Evolutionary conservation across 2,113 vertebrate genomes (phyloP).

Genomic region (Tachysurus fulvidraco): DNA sequence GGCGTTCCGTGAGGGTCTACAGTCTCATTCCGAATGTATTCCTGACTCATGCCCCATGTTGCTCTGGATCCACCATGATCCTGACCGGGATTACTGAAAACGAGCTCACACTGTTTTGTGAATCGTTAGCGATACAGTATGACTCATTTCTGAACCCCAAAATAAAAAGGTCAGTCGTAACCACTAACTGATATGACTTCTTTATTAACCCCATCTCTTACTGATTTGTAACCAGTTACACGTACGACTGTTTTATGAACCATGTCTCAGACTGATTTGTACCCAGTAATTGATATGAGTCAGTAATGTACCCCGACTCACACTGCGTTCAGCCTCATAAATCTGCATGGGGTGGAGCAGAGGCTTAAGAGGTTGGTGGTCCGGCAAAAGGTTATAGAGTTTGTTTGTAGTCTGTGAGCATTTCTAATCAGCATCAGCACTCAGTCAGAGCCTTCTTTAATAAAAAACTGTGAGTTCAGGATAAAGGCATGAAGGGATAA

Average conservation of each 20-base stretch:
- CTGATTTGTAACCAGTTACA: not conserved
- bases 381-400: slow-evolving; percentile 40
- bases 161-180: not conserved
- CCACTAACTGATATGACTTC: not conserved
- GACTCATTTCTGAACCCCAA: not conserved
- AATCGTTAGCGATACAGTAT: not conserved
- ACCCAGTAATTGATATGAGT: slow-evolving; percentile 18
- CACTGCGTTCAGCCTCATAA: not conserved
- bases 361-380: slow-evolving; percentile 36
- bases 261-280: not conserved
- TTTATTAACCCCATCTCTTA: not conserved
- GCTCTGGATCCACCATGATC: not conserved
- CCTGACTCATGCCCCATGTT: not conserved
- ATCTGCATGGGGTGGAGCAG: not conserved
- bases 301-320: not conserved
- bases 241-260: not conserved
- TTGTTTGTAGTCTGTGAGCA: slow-evolving; percentile 42
- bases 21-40: not conserved
- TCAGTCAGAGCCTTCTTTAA: slow-evolving; percentile 56
- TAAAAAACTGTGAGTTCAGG: slow-evolving; percentile 53
- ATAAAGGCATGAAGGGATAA: slow-evolving; percentile 61
- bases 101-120: not conserved
- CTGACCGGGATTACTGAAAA: not conserved
- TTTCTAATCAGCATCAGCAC: slow-evolving; percentile 65
- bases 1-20: not conserved